Base-by-base conservation (phyloP, 2,888 invertebrate genomes). In the Caenorhabditis sp. region DNA sequence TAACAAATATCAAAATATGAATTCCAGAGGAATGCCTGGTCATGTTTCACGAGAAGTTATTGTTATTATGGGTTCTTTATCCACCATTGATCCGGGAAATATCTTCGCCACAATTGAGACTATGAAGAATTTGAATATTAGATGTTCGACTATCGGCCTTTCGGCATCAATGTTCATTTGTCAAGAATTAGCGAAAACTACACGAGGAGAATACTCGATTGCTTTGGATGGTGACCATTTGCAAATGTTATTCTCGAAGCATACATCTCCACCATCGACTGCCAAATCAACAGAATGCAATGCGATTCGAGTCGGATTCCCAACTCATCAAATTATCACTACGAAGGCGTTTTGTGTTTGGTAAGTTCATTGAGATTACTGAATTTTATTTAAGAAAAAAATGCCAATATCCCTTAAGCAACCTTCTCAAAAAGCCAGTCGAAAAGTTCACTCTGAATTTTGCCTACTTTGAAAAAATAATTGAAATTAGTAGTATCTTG, bases 1-100 rank as follows among this genome's bases (percentile, higher is more conserved):
- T n/a, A n/a, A n/a, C n/a, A n/a, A n/a, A n/a, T n/a, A n/a, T n/a
- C n/a, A n/a, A n/a, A n/a, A n/a, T n/a, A n/a, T n/a, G n/a, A n/a
- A n/a, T n/a, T n/a, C 5, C 57, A 90, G 90, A 88, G 92, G 95
- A 62, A 91, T 97, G 83, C 97, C 99, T 0, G 92, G 93, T 0
- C 97, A 99, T 90, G 94, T 96, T 0, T 97, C 97, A 70, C 91
- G 95, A 82, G 99, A 99, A 90, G 91, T 99, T 38, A 90, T 99
- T 10, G 91, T 97, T 1, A 91, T 99, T 26, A 93, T 95, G 90
- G 95, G 94, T 1, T 95, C 96, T 82, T 90, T 99, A 26, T 96
- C 97, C 0, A 95, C 97, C 0, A 97, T 97, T 88, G 99, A 99
- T 90, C 97, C 97, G 1, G 92, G 93, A 21, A 95, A 97, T 88